Evolutionary conservation across 2,888 invertebrate species (phyloP).

Genomic region (Lordiphosa fenestrarum): DNA sequence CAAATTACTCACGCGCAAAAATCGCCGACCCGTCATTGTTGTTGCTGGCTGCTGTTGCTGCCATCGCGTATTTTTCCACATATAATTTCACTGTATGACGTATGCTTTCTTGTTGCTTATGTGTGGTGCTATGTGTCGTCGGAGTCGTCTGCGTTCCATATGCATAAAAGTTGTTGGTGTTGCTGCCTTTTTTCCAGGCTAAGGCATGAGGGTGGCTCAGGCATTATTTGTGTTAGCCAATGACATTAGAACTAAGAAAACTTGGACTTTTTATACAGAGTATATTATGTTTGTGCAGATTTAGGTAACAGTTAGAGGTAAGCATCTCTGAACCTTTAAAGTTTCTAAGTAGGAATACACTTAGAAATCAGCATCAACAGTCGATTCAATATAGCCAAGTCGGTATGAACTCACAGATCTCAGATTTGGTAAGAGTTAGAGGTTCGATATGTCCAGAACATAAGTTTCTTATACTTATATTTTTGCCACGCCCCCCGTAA

Average conservation of each 20-base stretch:
- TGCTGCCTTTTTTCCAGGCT: constrained; percentile 29
- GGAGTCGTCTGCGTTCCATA: constrained; percentile 39
- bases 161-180: constrained; percentile 48
- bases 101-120: constrained; percentile 65
- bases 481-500: no score
- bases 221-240: constrained; percentile 4
- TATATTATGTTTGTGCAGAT: no score
- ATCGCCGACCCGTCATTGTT: constrained; percentile 39
- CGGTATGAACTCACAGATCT: no score
- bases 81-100: constrained; percentile 70
- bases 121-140: constrained; percentile 16
- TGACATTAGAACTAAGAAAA: neutral
- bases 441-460: no score
- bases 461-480: no score
- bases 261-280: no score
- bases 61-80: constrained; percentile 52
- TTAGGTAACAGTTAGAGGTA: no score
- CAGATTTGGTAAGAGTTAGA: no score
- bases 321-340: no score
- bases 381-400: no score
- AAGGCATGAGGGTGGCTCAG: constrained; percentile 33
- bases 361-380: no score
- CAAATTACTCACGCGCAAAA: constrained; percentile 74
- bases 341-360: no score
- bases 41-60: constrained; percentile 12